Percentiles rank a stretch among this genome's conserved stretches.
phyloP scores from a whole-genome alignment of 2,888 invertebrate genomes.

The Punctoribates punctum region DNA sequence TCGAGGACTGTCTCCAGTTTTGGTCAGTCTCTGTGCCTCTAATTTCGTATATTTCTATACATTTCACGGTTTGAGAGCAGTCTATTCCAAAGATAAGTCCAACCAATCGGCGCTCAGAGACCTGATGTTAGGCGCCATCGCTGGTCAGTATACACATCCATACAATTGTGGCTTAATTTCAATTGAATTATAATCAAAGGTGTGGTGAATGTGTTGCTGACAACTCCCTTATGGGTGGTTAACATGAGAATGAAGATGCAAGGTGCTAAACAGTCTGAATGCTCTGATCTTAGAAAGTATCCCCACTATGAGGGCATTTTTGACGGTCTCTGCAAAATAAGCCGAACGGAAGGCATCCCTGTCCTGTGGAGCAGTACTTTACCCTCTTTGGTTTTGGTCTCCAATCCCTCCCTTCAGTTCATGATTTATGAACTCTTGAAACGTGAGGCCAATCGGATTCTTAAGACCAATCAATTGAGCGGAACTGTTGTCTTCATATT shows the following conservation, averaged over 20 bases:
- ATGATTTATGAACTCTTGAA: constrained; percentile 86
- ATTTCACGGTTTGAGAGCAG: constrained; percentile 74
- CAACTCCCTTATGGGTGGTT: constrained; percentile 88
- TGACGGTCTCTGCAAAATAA: constrained; percentile 47
- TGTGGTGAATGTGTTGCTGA: constrained; percentile 74
- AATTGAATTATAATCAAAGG: constrained; percentile 47
- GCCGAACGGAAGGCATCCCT: constrained; percentile 67
- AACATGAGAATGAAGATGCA: constrained; percentile 82
- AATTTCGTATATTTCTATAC: constrained; percentile 87
- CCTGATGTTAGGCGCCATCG: constrained; percentile 69
- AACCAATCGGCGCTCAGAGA: constrained; percentile 64
- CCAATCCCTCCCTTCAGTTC: constrained; percentile 87
- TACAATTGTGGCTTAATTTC: no score
- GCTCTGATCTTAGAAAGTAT: constrained; percentile 9
- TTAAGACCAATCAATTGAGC: constrained; percentile 51
- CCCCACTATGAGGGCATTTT: constrained; percentile 37
- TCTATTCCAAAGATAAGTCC: constrained; percentile 55
- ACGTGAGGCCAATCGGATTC: constrained; percentile 37
- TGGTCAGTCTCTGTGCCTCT: constrained; percentile 77
- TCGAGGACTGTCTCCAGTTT: constrained; percentile 73
- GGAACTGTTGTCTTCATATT: constrained; percentile 65
- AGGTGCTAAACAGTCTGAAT: constrained; percentile 54
- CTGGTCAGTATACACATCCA: constrained; percentile 57
- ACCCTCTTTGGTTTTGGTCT: constrained; percentile 77
- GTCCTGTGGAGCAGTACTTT: constrained; percentile 78